phyloP scores from a whole-genome alignment of 2,888 invertebrate species.

The Biston stratarius region DNA sequence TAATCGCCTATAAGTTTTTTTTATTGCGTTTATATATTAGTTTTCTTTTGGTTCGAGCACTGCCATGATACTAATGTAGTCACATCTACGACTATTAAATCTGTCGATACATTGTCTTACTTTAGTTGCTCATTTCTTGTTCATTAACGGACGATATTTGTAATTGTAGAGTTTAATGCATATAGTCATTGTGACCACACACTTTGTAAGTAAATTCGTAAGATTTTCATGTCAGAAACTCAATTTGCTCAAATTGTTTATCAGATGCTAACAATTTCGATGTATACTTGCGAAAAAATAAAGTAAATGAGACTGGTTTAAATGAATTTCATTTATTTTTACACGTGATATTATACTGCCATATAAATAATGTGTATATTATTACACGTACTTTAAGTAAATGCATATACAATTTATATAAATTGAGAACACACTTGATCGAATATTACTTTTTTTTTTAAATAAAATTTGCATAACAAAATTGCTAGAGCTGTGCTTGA shows the following conservation, averaged over 20 bases:
- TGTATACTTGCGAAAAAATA: constrained; percentile 63
- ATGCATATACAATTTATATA: background rate
- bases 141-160: background rate
- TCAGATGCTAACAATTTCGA: constrained; percentile 55
- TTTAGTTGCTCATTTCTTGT: background rate
- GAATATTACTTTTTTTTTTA: background rate
- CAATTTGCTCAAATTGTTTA: constrained; percentile 66
- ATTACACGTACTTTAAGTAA: background rate
- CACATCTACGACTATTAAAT: background rate
- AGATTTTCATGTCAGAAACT: constrained; percentile 35
- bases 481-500: background rate
- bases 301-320: constrained; percentile 76
- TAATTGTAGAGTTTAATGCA: background rate
- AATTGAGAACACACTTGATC: background rate
- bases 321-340: constrained; percentile 54
- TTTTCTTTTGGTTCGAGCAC: constrained; percentile 51
- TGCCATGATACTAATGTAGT: constrained; percentile 45
- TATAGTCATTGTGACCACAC: background rate
- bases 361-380: constrained; percentile 8
- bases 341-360: constrained; percentile 11
- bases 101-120: background rate
- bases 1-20: constrained; percentile 24
- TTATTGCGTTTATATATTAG: constrained; percentile 43
- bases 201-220: constrained; percentile 3
- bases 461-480: background rate